Base-by-base conservation (phyloP, 2,888 invertebrate species). In the Tiliacea aurago region DNA sequence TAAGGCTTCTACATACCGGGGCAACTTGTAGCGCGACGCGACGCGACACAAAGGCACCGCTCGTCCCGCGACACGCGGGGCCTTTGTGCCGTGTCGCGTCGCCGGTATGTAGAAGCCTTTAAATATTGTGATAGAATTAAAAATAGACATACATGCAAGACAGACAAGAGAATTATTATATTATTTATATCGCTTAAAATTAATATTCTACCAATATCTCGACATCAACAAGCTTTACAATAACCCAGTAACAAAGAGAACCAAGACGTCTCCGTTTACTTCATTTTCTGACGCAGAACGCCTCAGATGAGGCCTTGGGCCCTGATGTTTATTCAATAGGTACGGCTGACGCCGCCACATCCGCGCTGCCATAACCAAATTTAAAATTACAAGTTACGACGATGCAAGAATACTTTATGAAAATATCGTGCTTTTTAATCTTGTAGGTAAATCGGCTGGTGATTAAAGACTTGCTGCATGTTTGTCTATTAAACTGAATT, bases 271-370 rank as follows among this genome's bases (percentile, higher is more conserved):
- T 68, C 10, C 10, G 20, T 70, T 58, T 37, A 67, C 53, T 82
- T 69, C 20, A 55, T 43, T 45, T 28, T 28, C 37, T 37, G 58
- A 13, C 65, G n/a, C 47, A 68, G 47, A 63, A 75, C 66, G 61
- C 65, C 61, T 75, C 81, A 78, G 74, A 80, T 69, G 70, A 76
- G 80, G 63, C 87, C 89, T 90, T 87, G 84, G 73, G 64, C 49
- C 64, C 72, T 86, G 76, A 91, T 92, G 87, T 90, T 90, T 92
- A 92, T 91, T 90, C 91, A 91, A 78, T 76, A 83, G 76, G 78
- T 76, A 66, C 73, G 70, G 68, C 77, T 18, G 20, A 18, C 13
- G n/a, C 20, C 33, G 64, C 23, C 64, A 79, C 76, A 80, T 76
- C 78, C 81, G 77, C 68, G 78, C 74, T 70, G 73, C 73, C 84